phyloP scores from a whole-genome alignment of 1,140 invertebrate genomes.

The Epicauta chinensis region DNA sequence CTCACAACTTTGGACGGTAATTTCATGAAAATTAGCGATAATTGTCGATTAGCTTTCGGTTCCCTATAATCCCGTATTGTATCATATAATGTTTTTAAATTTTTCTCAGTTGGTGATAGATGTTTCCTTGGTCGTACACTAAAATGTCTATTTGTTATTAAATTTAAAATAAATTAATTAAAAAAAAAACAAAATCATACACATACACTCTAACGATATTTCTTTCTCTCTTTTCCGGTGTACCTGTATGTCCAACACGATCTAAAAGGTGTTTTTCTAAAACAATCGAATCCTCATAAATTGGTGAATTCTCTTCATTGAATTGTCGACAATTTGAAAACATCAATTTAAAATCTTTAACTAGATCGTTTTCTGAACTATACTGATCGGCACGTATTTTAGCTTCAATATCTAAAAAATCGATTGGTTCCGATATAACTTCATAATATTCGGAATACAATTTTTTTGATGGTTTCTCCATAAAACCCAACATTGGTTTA shows the following conservation, averaged over 20 bases:
- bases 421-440: conserved; percentile 89
- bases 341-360: conserved; percentile 72
- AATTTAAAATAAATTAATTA: conserved; percentile 7
- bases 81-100: conserved; percentile 83
- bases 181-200: background rate
- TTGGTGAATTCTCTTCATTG: conserved; percentile 92
- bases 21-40: conserved; percentile 91
- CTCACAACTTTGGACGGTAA: conserved; percentile 80
- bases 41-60: conserved; percentile 71
- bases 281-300: conserved; percentile 89
- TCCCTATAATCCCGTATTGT: conserved; percentile 86
- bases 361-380: conserved; percentile 53
- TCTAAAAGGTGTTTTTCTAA: conserved; percentile 80
- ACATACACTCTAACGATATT: conserved; percentile 35
- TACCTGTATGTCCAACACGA: conserved; percentile 63
- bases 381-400: conserved; percentile 77
- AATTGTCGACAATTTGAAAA: conserved; percentile 93
- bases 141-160: conserved; percentile 29
- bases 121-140: conserved; percentile 46
- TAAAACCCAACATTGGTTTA: conserved; percentile 84
- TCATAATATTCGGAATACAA: conserved; percentile 95
- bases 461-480: conserved; percentile 95
- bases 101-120: conserved; percentile 59
- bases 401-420: conserved; percentile 87
- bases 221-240: conserved; percentile 35